These are phyloP conservation scores for Acanthosepion pharaonis DNA, from an alignment of 2,888 invertebrate genomes.

Conservation along the genomic window DNA sequence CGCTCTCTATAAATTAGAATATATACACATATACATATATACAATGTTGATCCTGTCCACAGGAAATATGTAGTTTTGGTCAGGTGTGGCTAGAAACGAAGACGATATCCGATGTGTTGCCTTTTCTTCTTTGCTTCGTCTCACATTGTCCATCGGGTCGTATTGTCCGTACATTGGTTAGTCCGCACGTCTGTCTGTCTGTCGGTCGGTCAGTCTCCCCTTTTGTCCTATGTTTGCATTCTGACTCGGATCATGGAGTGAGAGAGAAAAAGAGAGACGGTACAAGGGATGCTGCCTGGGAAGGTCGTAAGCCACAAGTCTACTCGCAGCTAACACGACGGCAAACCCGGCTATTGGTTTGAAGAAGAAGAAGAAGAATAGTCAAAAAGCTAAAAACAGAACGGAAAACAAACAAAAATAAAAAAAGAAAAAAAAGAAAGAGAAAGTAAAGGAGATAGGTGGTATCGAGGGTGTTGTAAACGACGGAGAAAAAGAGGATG, in stretches of 20 bases:
- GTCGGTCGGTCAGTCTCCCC: constrained; percentile 8
- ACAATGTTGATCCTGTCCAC: neutral
- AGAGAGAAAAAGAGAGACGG: neutral
- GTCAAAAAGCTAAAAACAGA: neutral
- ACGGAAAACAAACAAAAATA: neutral
- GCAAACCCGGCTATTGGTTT: constrained; percentile 12
- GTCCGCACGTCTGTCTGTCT: neutral
- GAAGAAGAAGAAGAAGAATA: neutral
- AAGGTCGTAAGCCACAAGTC: neutral
- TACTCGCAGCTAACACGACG: neutral
- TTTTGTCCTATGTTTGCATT: constrained; percentile 22
- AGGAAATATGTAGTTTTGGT: neutral
- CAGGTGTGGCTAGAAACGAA: neutral
- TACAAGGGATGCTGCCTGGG: neutral
- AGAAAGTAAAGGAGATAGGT: neutral
- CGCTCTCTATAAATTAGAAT: neutral
- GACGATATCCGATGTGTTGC: neutral
- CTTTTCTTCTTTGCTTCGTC: constrained; percentile 12
- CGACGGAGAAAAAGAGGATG: neutral
- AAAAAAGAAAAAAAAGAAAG: neutral
- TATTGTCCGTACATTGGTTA: neutral
- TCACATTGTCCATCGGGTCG: neutral
- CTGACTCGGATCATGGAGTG: neutral
- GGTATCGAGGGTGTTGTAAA: no score
- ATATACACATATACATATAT: neutral